These are phyloP conservation scores for Dryas iulia DNA, from an alignment of 1,140 invertebrate species.

Conservation along the genomic window DNA sequence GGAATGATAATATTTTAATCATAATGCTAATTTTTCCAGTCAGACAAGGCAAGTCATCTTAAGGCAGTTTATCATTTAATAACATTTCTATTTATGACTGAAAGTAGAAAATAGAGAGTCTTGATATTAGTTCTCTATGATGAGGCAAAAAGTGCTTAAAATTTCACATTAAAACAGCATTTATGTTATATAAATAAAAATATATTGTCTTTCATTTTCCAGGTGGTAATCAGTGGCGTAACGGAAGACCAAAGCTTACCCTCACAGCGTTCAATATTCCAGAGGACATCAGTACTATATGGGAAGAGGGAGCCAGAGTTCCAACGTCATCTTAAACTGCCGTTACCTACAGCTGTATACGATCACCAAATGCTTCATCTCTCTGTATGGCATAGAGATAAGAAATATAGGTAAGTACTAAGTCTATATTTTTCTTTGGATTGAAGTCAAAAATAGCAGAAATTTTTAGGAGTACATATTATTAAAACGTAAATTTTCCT, in stretches of 20 bases:
- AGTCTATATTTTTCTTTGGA: neutral
- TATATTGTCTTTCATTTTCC: conserved; percentile 4
- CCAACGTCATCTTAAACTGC: conserved; percentile 66
- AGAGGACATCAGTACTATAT: conserved; percentile 71
- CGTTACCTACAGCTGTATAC: conserved; percentile 59
- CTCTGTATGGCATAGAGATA: conserved; percentile 74
- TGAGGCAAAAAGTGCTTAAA: no score
- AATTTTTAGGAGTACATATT: no score
- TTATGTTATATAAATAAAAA: neutral
- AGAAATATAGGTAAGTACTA: conserved; percentile 66
- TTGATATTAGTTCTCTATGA: no score
- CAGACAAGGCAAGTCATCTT: no score
- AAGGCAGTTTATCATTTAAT: no score
- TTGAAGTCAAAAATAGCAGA: neutral
- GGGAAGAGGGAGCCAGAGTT: conserved; percentile 72
- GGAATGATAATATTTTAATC: no score
- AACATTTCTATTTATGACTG: no score
- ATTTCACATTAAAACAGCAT: no score
- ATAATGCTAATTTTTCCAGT: no score
- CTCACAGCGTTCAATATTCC: conserved; percentile 71
- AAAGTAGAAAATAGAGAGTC: no score
- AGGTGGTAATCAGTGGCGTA: conserved; percentile 70
- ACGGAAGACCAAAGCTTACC: conserved; percentile 57
- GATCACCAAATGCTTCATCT: conserved; percentile 68
- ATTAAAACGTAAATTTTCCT: no score